Evolutionary conservation across 2,888 invertebrate species (phyloP).

Genomic region (Epicampocera succincta): DNA sequence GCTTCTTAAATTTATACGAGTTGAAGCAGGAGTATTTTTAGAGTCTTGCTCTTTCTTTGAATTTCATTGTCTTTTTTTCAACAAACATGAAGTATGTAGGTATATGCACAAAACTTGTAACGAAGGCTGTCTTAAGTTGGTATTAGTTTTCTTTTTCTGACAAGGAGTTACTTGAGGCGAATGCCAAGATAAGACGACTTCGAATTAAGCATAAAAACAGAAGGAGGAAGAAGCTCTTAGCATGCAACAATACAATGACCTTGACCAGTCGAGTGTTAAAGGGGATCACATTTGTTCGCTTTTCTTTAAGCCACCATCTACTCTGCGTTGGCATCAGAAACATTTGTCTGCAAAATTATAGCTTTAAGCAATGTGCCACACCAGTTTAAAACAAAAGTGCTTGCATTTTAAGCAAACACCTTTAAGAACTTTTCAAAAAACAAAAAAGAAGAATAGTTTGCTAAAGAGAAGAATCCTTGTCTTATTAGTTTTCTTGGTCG

Average conservation of each 20-base stretch:
- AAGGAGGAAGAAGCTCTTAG: slow-evolving; percentile 1
- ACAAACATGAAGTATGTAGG: background rate
- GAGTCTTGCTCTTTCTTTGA: slow-evolving; percentile 7
- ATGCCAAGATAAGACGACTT: slow-evolving; percentile 10
- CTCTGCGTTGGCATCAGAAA: slow-evolving; percentile 1
- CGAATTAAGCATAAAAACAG: background rate
- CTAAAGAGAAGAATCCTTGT: slow-evolving; percentile 14
- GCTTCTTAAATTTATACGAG: background rate
- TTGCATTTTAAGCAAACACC: slow-evolving; percentile 23
- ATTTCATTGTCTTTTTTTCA: slow-evolving; percentile 35
- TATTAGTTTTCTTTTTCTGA: background rate
- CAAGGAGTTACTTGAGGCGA: slow-evolving; percentile 16
- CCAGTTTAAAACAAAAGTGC: slow-evolving; percentile 10
- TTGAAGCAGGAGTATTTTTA: slow-evolving; percentile 1
- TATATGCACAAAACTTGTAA: slow-evolving; percentile 10
- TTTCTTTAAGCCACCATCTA: slow-evolving; percentile 5
- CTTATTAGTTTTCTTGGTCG: slow-evolving; percentile 3
- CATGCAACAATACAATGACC: slow-evolving; percentile 63
- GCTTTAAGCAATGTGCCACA: slow-evolving; percentile 21
- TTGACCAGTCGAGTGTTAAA: slow-evolving; percentile 67
- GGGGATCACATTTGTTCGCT: slow-evolving; percentile 34
- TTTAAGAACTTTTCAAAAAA: slow-evolving; percentile 7
- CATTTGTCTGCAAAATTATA: slow-evolving; percentile 13
- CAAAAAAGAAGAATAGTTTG: slow-evolving; percentile 11
- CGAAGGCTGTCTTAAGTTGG: slow-evolving; percentile 19